Conservation (phyloP, 2,113 vertebrate genomes). For the Emydocephalus ijimae region DNA sequence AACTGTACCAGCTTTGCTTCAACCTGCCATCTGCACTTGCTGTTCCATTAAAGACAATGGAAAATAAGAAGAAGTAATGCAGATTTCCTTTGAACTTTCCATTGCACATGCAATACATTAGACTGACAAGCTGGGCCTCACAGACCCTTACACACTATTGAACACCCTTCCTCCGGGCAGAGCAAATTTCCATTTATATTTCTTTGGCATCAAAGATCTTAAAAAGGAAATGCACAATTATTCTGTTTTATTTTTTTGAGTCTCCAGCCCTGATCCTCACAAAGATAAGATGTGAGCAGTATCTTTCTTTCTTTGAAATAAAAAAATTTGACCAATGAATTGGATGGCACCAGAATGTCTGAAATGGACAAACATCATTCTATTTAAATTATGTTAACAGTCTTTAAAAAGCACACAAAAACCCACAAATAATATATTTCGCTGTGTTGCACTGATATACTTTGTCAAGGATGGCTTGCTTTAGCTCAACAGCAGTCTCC, state of each 20-base stretch:
- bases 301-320: not conserved
- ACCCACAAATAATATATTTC: not conserved
- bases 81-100: not conserved
- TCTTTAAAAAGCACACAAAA: not conserved
- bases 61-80: not conserved
- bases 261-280: too few species aligned
- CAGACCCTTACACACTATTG: not conserved
- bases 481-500: not conserved
- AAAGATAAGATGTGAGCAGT: not conserved
- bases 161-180: not conserved
- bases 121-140: not conserved
- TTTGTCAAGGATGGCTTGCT: not conserved
- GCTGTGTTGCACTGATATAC: not conserved
- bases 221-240: not conserved
- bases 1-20: not conserved
- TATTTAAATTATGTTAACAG: not conserved
- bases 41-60: not conserved
- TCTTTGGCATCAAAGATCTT: not conserved
- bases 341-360: not conserved
- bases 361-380: not conserved
- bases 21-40: not conserved
- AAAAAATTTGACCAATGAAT: not conserved
- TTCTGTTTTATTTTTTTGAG: not conserved
- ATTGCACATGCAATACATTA: not conserved
- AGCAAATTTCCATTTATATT: not conserved